Evolutionary conservation across 2,797 vertebrate species (phyloP).

Genomic region (Rhyacichthys aspro): DNA sequence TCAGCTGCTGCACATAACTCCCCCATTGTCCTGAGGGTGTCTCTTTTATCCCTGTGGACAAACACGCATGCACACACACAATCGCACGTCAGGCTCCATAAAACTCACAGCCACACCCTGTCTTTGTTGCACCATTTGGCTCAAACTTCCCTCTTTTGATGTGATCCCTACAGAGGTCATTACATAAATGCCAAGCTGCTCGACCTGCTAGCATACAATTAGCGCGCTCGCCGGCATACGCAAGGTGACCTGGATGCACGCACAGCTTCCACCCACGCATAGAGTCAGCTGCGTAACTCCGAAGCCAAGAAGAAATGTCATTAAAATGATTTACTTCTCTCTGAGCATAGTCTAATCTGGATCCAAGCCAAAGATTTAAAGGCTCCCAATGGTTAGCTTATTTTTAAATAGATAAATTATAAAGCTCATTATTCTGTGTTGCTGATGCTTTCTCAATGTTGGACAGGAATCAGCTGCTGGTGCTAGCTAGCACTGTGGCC

Average conservation of each 20-base stretch:
- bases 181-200: constrained; percentile 51
- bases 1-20: constrained; percentile 72
- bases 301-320: neutral
- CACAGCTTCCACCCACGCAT: constrained; percentile 29
- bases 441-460: too few species aligned
- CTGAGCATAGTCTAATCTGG: too few species aligned
- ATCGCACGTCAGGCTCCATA: constrained; percentile 64
- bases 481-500: too few species aligned
- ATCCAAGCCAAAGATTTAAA: too few species aligned
- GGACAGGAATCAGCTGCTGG: too few species aligned
- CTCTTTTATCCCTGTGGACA: constrained; percentile 54
- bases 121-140: constrained; percentile 81
- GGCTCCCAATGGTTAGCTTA: too few species aligned
- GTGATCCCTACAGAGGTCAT: constrained; percentile 60
- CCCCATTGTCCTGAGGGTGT: constrained; percentile 69
- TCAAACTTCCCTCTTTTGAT: constrained; percentile 61
- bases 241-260: constrained; percentile 45
- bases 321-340: neutral
- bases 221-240: constrained; percentile 20
- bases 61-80: constrained; percentile 28
- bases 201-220: constrained; percentile 5
- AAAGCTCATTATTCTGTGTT: too few species aligned
- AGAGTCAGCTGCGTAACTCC: constrained; percentile 6
- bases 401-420: too few species aligned
- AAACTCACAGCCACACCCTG: constrained; percentile 64